Evolutionary conservation across 2,797 vertebrate genomes (phyloP), one percentile per base, ranked within the genome.

Genomic region (Siniperca scherzeri): DNA sequence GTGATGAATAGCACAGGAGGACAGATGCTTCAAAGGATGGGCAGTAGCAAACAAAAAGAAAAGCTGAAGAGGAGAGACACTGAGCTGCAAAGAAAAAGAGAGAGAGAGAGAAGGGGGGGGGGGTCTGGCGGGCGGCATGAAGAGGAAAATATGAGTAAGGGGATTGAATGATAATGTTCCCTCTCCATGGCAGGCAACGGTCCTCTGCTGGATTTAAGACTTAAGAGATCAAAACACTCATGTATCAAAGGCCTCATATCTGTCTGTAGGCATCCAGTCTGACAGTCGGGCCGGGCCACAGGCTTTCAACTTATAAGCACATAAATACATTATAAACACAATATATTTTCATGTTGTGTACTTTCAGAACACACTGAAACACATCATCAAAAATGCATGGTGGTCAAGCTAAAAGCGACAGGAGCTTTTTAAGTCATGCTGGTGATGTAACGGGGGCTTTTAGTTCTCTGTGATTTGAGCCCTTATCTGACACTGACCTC

Each of bases 401-500:
- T 21, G 59, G 50, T 87, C 57, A 80, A 56, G 27, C 62, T 30
- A 17, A 78, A 70, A 64, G 53, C 60, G 50, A 38, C 2, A 42
- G 40, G 30, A 30, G n/a, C 12, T 7, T 17, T 38, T 76, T 5
- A 53, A 50, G 72, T 50, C 53, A 22, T 3, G 22, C 40, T 2
- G 25, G 50, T 56, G 78, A 83, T 71, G 30, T 48, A 53, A 76
- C 56, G 9, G 7, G 25, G 36, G 59, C 36, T 68, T 56, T 38
- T 25, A n/a, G 46, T n/a, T 68, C 12, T 17, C 36, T 70, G 36
- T 11, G 22, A 67, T 48, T 12, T 2, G 1, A 46, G 53, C 66
- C 22, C 33, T 74, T 42, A 44, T 60, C 44, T 27, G 27, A 69
- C 19, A 87, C 96, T 96, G 92, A 95, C 98, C 97, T 99, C 98